phyloP scores from a whole-genome alignment of 2,797 vertebrate species.

The Enteromius radiatus region DNA sequence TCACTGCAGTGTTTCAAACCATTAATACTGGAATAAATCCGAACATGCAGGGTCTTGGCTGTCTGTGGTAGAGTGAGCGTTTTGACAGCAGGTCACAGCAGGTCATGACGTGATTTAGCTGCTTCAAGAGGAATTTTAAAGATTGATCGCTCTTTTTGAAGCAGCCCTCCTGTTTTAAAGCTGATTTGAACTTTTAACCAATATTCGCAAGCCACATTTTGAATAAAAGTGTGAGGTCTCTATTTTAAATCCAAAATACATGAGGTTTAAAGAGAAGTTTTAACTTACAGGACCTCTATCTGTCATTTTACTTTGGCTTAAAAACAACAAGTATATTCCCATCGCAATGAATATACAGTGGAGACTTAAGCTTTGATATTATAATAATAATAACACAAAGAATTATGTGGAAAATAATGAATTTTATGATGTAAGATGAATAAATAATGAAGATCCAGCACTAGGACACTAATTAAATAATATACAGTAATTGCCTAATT shows the following conservation, averaged over 20 bases:
- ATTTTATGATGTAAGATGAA: background rate
- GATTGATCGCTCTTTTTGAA: background rate
- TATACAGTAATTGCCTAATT: background rate
- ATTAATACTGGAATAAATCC: background rate
- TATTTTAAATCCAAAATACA: background rate
- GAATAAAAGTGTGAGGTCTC: background rate
- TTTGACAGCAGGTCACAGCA: constrained; percentile 9
- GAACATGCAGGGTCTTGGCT: background rate
- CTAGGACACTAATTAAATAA: background rate
- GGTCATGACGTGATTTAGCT: constrained; percentile 4
- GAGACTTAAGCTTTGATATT: too few species aligned
- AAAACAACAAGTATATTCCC: background rate
- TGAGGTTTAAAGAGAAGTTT: background rate
- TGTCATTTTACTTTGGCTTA: background rate
- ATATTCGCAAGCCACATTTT: background rate
- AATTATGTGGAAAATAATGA: background rate
- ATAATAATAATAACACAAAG: background rate
- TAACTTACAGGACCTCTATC: background rate
- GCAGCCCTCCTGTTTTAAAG: background rate
- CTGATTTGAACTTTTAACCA: background rate
- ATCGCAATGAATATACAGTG: too few species aligned
- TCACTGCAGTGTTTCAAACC: background rate
- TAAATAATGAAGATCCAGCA: background rate
- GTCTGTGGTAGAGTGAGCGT: background rate
- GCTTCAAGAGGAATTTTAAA: background rate